phyloP scores from a whole-genome alignment of 2,888 invertebrate genomes.

The Eilema griseolum region DNA sequence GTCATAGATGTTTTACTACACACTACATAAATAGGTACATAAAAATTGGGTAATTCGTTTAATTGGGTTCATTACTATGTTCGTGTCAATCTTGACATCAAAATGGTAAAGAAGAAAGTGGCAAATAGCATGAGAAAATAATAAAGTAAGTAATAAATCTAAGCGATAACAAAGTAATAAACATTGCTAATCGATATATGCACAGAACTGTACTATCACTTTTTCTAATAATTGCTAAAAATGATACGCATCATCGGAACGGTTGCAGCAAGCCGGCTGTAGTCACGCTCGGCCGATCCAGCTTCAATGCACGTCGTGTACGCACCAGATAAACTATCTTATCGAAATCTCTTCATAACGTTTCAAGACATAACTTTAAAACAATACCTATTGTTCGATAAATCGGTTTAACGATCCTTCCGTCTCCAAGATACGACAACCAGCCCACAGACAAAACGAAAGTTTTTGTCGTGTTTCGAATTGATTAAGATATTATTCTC shows the following conservation, averaged over 20 bases:
- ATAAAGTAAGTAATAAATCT: constrained; percentile 1
- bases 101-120: background rate
- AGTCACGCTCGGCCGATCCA: constrained; percentile 40
- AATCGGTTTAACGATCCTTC: constrained; percentile 53
- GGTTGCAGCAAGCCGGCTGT: background rate
- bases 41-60: background rate
- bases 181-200: constrained; percentile 2
- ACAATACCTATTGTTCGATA: constrained; percentile 74
- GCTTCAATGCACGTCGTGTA: constrained; percentile 49
- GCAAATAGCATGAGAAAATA: background rate
- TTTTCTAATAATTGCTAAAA: constrained; percentile 47
- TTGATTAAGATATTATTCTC: constrained; percentile 57
- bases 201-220: constrained; percentile 31
- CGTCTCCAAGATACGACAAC: constrained; percentile 39
- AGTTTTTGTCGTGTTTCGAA: constrained; percentile 54
- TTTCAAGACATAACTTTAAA: constrained; percentile 62
- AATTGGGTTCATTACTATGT: no score
- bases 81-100: no score
- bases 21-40: background rate
- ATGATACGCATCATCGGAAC: constrained; percentile 46
- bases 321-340: constrained; percentile 68
- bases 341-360: constrained; percentile 65
- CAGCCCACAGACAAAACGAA: constrained; percentile 53
- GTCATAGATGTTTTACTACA: background rate
- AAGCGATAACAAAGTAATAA: background rate